Conservation (phyloP, 2,113 vertebrate genomes). For the Rhizomys pruinosus region DNA sequence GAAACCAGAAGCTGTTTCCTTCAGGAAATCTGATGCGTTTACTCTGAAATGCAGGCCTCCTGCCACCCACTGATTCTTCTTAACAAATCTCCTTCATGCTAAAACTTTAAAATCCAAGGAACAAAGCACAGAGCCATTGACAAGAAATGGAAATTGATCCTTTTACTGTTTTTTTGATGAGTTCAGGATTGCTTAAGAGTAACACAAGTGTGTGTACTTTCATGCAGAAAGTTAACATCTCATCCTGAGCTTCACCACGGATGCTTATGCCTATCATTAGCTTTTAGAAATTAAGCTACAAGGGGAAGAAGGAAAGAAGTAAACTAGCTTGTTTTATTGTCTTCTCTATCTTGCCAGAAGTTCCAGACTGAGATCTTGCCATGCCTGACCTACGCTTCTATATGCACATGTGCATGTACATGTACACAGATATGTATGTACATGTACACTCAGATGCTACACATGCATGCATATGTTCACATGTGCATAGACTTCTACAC, state of each 20-base stretch:
- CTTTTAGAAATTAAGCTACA: background rate
- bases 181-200: background rate
- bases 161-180: no score
- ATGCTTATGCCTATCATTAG: background rate
- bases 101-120: background rate
- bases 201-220: background rate
- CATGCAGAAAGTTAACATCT: background rate
- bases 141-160: background rate
- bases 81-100: background rate
- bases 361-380: background rate
- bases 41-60: background rate
- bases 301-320: background rate
- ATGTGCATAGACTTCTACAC: background rate
- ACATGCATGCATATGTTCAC: background rate
- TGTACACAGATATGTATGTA: background rate
- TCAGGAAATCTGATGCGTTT: background rate
- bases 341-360: background rate
- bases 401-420: background rate
- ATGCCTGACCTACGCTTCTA: background rate
- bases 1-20: background rate
- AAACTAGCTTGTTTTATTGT: background rate
- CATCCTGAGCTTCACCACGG: background rate
- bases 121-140: background rate
- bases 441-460: background rate
- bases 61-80: background rate